A percentile compares a stretch with the other conserved stretches of the same genome.
These are phyloP conservation scores for Protobothrops mucrosquamatus DNA, from an alignment of 2,113 vertebrate genomes.

Conservation along the genomic window DNA sequence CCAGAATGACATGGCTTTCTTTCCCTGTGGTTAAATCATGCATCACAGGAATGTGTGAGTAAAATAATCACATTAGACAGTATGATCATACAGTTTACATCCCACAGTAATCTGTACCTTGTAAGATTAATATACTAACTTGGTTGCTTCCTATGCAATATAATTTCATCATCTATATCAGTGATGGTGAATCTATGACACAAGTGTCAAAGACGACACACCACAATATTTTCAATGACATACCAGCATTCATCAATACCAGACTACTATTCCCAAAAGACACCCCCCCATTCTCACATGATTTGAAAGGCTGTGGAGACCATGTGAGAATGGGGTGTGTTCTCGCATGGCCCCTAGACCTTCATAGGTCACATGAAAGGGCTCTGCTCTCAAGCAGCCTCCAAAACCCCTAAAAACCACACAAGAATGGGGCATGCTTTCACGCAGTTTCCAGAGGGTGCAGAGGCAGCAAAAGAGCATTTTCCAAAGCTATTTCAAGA, in stretches of 20 bases:
- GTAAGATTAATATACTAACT: background rate
- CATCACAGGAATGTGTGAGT: background rate
- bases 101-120: background rate
- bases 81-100: background rate
- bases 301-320: background rate
- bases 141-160: background rate
- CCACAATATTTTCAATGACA: background rate
- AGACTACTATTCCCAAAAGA: background rate
- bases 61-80: background rate
- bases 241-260: background rate
- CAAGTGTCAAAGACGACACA: background rate
- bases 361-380: background rate
- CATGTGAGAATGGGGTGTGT: background rate
- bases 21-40: background rate
- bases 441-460: background rate
- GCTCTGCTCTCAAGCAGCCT: background rate
- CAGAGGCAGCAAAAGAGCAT: background rate
- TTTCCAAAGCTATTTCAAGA: background rate
- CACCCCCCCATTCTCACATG: background rate
- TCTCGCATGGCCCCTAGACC: background rate
- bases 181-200: background rate
- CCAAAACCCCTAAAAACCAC: background rate
- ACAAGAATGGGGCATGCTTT: background rate
- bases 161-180: background rate
- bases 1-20: background rate